phyloP scores from a whole-genome alignment of 2,797 vertebrate species.

The Phataginus tricuspis region DNA sequence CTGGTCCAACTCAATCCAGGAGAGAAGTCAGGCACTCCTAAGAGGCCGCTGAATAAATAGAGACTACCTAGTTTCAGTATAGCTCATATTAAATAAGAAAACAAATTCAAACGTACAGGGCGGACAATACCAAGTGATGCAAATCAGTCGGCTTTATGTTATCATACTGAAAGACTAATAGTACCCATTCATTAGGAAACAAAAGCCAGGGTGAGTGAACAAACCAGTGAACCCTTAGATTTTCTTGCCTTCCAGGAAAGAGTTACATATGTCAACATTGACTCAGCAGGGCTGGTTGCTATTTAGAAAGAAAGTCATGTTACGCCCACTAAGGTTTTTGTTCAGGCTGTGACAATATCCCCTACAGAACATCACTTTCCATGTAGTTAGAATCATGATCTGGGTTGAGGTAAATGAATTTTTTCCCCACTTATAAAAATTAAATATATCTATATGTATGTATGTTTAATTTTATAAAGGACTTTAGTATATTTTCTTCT shows the following conservation, averaged over 20 bases:
- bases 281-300: constrained; percentile 61
- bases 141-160: constrained; percentile 78
- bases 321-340: constrained; percentile 39
- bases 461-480: constrained; percentile 9
- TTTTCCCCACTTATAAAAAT: not conserved
- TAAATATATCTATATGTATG: not conserved
- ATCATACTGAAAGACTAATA: constrained; percentile 80
- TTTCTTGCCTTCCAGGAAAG: constrained; percentile 77
- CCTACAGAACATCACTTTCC: constrained; percentile 40
- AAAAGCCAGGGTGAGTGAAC: constrained; percentile 73
- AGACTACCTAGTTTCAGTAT: constrained; percentile 62
- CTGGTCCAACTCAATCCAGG: not conserved
- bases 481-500: not conserved
- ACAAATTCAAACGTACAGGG: constrained; percentile 71
- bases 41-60: constrained; percentile 71
- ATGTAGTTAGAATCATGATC: not conserved
- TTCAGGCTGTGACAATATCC: constrained; percentile 43
- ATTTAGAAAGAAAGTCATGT: constrained; percentile 50
- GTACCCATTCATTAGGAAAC: constrained; percentile 67
- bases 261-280: constrained; percentile 79
- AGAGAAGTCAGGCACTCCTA: constrained; percentile 41
- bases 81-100: constrained; percentile 64
- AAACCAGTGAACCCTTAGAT: constrained; percentile 62
- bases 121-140: constrained; percentile 68
- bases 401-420: not conserved